Conservation (phyloP, 2,888 invertebrate genomes). For the Toxonevra muliebris region DNA sequence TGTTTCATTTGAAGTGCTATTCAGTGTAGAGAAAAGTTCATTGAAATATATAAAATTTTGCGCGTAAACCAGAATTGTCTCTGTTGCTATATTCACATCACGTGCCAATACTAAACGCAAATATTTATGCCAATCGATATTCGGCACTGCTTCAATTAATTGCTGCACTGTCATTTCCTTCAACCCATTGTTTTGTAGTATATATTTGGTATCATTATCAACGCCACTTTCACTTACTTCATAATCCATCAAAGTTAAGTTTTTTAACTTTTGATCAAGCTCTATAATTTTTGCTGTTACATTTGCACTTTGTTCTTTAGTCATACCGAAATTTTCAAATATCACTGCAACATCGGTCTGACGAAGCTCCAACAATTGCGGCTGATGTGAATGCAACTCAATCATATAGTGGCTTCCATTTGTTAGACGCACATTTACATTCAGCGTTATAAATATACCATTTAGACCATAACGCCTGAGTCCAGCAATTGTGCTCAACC, state of each 20-base stretch:
- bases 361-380: constrained; percentile 13
- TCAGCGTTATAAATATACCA: constrained; percentile 47
- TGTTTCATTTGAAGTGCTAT: constrained; percentile 49
- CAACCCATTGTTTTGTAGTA: not conserved
- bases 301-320: constrained; percentile 36
- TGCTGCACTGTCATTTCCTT: constrained; percentile 39
- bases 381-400: constrained; percentile 44
- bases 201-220: not conserved
- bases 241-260: constrained; percentile 21
- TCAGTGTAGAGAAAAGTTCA: constrained; percentile 40
- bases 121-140: constrained; percentile 51
- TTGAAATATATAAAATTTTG: constrained; percentile 43
- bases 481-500: constrained; percentile 47
- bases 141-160: constrained; percentile 40
- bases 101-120: constrained; percentile 39
- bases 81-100: constrained; percentile 13
- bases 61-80: constrained; percentile 39
- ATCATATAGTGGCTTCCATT: constrained; percentile 51
- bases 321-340: constrained; percentile 48
- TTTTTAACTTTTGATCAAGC: constrained; percentile 42
- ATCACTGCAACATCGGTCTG: constrained; percentile 38
- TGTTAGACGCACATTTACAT: constrained; percentile 47
- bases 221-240: constrained; percentile 29
- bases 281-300: constrained; percentile 42
- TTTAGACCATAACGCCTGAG: constrained; percentile 51